phyloP scores from a whole-genome alignment of 2,888 invertebrate genomes.

The Blera fallax region DNA sequence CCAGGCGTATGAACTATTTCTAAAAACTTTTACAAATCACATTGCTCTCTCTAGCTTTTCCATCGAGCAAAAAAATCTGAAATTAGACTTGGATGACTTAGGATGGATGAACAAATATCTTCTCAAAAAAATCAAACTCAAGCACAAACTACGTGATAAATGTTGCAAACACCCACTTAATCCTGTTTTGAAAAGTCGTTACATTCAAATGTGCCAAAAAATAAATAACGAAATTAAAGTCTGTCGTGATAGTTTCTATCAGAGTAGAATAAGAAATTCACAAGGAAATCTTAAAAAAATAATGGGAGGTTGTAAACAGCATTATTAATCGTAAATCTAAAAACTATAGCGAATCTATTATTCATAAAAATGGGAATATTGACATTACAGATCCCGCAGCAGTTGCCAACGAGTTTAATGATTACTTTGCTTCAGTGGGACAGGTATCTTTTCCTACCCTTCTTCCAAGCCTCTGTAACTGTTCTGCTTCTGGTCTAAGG shows the following conservation, averaged over 20 bases:
- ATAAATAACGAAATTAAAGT: neutral
- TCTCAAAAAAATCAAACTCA: neutral
- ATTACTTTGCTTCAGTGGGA: too few species aligned
- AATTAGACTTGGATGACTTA: neutral
- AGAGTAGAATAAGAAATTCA: neutral
- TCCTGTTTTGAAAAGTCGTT: neutral
- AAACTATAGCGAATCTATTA: neutral
- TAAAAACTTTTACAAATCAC: neutral
- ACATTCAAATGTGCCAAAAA: neutral
- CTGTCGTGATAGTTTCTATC: neutral
- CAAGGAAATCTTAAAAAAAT: neutral
- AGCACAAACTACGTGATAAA: too few species aligned
- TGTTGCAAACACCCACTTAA: constrained; percentile 4
- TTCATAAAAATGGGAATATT: neutral
- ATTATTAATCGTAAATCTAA: neutral
- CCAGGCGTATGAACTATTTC: neutral
- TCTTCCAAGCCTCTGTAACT: neutral
- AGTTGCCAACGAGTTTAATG: neutral
- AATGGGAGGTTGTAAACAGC: neutral
- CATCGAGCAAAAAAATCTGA: neutral
- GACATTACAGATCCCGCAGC: neutral
- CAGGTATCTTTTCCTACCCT: neutral
- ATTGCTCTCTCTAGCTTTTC: neutral
- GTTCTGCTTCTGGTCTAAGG: neutral
- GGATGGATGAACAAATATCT: neutral